Evolutionary conservation across 2,113 vertebrate species (phyloP), one percentile per base, ranked within the genome.

Genomic region (Odocoileus hemionus): DNA sequence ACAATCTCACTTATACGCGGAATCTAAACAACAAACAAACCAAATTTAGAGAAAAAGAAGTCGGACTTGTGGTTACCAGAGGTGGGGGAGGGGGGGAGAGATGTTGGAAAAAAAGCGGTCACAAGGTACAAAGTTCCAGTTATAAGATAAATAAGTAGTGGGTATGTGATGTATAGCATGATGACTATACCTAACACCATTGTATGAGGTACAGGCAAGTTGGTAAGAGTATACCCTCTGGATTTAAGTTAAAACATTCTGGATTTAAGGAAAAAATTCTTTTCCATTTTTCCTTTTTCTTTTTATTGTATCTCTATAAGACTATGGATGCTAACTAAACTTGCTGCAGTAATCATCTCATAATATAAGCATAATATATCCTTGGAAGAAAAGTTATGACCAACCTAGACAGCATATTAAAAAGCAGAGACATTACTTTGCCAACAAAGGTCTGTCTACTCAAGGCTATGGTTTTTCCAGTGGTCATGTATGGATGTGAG

Each of bases 141-240:
- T 10, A 30, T 1, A 19, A 50, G 78, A 52, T 52, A 28, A 86
- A 30, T 30, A 26, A 4, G 16, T 5, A 36, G 54, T 1, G 6
- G 25, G 52, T 23, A 55, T 6, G 23, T 10, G 25, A n/a, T 3
- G 17, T 2, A 5, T 3, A 4, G 9, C 17, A 1, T 50, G 43
- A 11, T 3, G 33, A 58, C 28, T 26, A 2, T 2, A 14, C 61
- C 11, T 28, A 6, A 47, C 64, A 15, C 11, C 13, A 33, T 54
- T 4, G 2, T 3, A 9, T 19, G 33, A 13, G 25, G 50, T 14
- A 11, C 0, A 52, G 25, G 82, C 17, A 80, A 80, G 30, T 6
- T 19, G 23, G 10, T 50, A 12, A 80, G 76, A 50, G 30, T 21
- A 36, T 12, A 28, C 19, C 39, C 39, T 58, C 70, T 43, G 70